Base-by-base conservation (phyloP, 2,113 vertebrate species). In the Upupa epops region DNA sequence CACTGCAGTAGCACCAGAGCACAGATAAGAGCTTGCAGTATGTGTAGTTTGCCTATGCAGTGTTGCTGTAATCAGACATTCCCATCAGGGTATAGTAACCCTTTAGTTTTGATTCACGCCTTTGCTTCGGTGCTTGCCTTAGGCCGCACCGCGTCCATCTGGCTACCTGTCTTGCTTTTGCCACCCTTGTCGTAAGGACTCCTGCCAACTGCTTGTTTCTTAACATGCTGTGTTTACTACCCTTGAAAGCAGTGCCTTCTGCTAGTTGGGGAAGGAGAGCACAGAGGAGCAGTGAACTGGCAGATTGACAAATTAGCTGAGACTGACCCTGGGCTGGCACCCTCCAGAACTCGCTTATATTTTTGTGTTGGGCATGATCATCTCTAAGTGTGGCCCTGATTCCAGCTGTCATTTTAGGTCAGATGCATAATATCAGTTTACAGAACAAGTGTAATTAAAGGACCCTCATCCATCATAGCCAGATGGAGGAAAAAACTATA, bases 301-400 rank as follows among this genome's bases (percentile, higher is more conserved):
- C 96, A 96, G 96, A 90, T 93, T 96, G 96, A 96, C 96, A 95
- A 94, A 96, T 94, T 89, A 90, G 96, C 96, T 92, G 91, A 95
- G 95, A 94, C 92, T 96, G 96, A 96, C 96, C 95, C 89, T 90
- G 93, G 89, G 90, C 90, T 93, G 95, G 90, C 96, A 96, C 93
- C 96, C 96, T 95, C 92, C 93, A 87, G 93, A 96, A 94, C 81
- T 96, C 17, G 0, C 96, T 94, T 92, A 89, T 90, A 87, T 90
- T 90, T 96, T 92, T 93, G 78, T 94, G 91, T 93, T 96, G 84
- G 93, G 86, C 87, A 87, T 59, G 92, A 95, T 95, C 81, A 51
- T 90, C 81, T 94, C 84, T 87, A 95, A 94, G 64, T 79, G 89
- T 89, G 91, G 91, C 94, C 86, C 66, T 95, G 93, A 92, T 95